Evolutionary conservation across 1,140 invertebrate species (phyloP).

Genomic region (Papilio aristodemus): DNA sequence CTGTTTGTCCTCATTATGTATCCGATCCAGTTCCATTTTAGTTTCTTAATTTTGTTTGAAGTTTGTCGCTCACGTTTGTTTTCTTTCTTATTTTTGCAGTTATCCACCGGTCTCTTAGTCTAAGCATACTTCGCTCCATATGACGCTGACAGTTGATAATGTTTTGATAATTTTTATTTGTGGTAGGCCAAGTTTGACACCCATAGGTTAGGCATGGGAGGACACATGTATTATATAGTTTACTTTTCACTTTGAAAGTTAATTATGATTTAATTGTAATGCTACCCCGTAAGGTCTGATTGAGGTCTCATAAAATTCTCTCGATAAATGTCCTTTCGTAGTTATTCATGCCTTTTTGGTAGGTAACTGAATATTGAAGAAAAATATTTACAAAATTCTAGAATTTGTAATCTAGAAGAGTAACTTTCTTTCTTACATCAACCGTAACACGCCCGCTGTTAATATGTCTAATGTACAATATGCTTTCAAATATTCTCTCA

Average conservation of each 20-base stretch:
- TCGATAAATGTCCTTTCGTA: too few relatives aligned
- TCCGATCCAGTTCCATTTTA: conserved; percentile 30
- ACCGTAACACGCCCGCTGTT: too few relatives aligned
- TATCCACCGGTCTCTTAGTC: conserved; percentile 17
- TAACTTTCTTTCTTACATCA: too few relatives aligned
- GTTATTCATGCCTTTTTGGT: too few relatives aligned
- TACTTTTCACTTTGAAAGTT: too few relatives aligned
- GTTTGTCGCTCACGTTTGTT: conserved; percentile 20
- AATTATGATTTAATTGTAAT: too few relatives aligned
- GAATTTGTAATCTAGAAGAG: too few relatives aligned
- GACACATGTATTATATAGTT: conserved; percentile 30
- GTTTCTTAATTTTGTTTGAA: conserved; percentile 30
- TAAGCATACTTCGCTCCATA: conserved; percentile 31
- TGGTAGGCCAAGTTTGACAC: conserved; percentile 31
- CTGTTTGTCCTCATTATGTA: conserved; percentile 26
- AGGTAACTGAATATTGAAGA: too few relatives aligned
- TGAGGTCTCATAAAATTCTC: too few relatives aligned
- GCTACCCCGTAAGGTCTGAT: too few relatives aligned
- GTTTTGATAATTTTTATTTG: conserved; percentile 23
- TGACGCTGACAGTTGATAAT: conserved; percentile 5
- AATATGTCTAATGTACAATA: background rate
- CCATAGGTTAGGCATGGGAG: conserved; percentile 29
- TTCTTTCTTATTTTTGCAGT: conserved; percentile 28
- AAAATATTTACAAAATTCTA: too few relatives aligned
- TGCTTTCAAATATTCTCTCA: too few relatives aligned